Base-by-base conservation (phyloP, 1,140 invertebrate genomes). In the Scaptodrosophila lebanonensis region DNA sequence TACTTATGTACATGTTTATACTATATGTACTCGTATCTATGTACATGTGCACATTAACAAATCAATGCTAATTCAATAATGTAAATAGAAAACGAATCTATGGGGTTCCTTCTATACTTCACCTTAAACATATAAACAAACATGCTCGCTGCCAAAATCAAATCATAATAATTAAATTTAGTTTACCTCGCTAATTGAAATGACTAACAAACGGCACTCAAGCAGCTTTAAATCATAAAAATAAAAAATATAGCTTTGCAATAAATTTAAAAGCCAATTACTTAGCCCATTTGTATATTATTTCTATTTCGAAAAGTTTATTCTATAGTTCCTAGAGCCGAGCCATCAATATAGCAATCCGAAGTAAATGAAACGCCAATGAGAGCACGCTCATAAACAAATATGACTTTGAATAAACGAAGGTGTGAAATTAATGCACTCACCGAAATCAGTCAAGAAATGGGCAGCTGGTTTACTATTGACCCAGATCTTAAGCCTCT, bases 81-180 rank as follows among this genome's bases (percentile, higher is more conserved):
- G 73, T 77, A 79, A 72, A 79, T 65, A 75, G 29, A 66, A n/a
- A n/a, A n/a, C n/a, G n/a, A n/a, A 35, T n/a, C 40, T 17, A 40
- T 27, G 36, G 17, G 20, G 39, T 61, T 63, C 62, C 48, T 32
- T 36, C 50, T 61, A 30, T 35, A 11, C 36, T 18, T 39, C 25
- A 45, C 39, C 17, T 56, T 68, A 38, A 20, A 65, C 67, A 66
- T 63, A 69, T 42, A 65, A 48, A 43, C 38, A 44, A n/a, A 57
- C 27, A 45, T 32, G 58, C 47, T 59, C 45, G 4, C 45, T 8
- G 45, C 49, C 27, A 22, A 48, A 64, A 79, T 79, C 52, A 43
- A 56, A 73, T 67, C 59, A 54, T 72, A 73, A 43, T 77, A 77
- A 77, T 77, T 77, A 68, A 53, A 77, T 79, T 82, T 73, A 73